Evolutionary conservation across 64 coral and sea anemone genomes (phyloP).

Genomic region (Cladopsammia gracilis): DNA sequence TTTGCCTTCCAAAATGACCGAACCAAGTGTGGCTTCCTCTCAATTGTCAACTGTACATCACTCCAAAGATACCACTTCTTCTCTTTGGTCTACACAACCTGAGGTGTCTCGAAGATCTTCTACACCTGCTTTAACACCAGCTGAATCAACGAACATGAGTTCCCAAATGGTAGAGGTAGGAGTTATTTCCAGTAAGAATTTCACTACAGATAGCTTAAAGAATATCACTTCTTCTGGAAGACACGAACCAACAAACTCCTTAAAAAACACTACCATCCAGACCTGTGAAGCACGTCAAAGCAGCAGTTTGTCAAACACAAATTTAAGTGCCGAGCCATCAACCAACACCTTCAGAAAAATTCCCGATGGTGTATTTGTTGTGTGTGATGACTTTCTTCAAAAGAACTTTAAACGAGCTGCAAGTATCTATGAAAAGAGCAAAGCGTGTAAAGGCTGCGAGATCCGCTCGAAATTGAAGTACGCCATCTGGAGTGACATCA

Average conservation of each 20-base stretch:
- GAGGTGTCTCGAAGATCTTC: no score
- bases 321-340: not conserved
- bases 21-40: not conserved
- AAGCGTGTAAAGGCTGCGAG: conserved; percentile 37
- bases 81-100: no score
- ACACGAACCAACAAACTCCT: no score
- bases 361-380: not conserved
- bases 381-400: conserved; percentile 21
- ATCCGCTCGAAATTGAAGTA: conserved; percentile 28
- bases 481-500: conserved; percentile 13
- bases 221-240: no score
- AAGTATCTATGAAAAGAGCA: not conserved
- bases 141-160: no score
- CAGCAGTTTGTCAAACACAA: not conserved
- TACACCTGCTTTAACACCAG: no score
- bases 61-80: no score
- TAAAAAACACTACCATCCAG: not conserved
- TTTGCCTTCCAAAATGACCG: not conserved
- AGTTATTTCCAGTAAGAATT: no score
- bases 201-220: no score
- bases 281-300: not conserved
- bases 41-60: no score
- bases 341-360: not conserved
- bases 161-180: no score
- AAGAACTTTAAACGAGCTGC: not conserved